Evolutionary conservation across 2,888 invertebrate species (phyloP).

Genomic region (Germaria angustata): DNA sequence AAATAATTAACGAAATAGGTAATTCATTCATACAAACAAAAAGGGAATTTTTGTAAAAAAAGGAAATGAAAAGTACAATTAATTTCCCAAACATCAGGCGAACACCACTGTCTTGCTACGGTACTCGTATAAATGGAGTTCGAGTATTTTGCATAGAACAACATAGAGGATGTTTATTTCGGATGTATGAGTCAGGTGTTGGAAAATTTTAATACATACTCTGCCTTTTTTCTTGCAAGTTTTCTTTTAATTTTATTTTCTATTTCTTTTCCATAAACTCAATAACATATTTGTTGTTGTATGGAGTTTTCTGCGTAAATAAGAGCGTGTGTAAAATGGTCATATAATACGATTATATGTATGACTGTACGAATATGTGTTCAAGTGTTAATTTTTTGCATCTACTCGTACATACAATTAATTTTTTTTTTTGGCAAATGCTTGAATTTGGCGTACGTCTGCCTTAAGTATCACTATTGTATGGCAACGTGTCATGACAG

Average conservation of each 20-base stretch:
- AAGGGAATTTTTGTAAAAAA: no score
- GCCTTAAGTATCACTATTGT: conserved; percentile 66
- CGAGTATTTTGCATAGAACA: conserved; percentile 23
- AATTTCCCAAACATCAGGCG: no score
- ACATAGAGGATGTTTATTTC: conserved; percentile 67
- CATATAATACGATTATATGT: conserved; percentile 49
- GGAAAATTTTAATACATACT: conserved; percentile 47
- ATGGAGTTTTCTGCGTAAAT: conserved; percentile 52
- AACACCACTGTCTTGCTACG: conserved; percentile 41
- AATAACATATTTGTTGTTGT: neutral
- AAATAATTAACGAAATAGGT: no score
- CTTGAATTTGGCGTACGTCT: conserved; percentile 74
- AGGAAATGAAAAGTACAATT: no score
- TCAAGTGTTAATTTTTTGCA: conserved; percentile 53
- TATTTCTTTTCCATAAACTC: conserved; percentile 14
- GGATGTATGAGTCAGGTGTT: conserved; percentile 71
- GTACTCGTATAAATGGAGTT: conserved; percentile 20
- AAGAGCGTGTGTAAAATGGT: conserved; percentile 39
- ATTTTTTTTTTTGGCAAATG: conserved; percentile 73
- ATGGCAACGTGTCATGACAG: conserved; percentile 65
- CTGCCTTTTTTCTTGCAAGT: neutral
- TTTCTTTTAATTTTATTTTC: neutral
- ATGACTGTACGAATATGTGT: conserved; percentile 45
- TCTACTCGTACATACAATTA: conserved; percentile 24
- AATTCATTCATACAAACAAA: no score